Base-by-base conservation (phyloP, 2,888 invertebrate species). In the Calliscelio sp. region DNA sequence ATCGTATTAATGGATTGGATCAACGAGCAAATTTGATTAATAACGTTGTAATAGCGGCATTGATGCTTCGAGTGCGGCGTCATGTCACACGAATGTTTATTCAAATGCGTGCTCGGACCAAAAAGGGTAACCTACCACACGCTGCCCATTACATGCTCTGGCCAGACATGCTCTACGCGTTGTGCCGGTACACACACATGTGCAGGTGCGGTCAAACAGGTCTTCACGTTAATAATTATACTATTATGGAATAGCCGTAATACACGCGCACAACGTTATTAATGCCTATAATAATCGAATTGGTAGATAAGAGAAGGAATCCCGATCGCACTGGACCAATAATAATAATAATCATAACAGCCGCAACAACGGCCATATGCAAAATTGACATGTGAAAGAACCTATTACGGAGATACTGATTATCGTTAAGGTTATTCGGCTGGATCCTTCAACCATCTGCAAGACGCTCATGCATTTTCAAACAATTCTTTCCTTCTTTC, bases 81-180 rank as follows among this genome's bases (percentile, higher is more conserved):
- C 73, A 78, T 73, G 73, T 83, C 74, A 55, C 68, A 49, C 35
- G 71, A 65, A 73, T 83, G 73, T 83, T 78, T 78, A 83, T 73
- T 74, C 68, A 83, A 74, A 63, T 75, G 79, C 20, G 41, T 49
- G 59, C 66, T 38, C 74, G 61, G 32, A 53, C 65, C 63, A 74
- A 77, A 77, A 75, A 75, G 75, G 83, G 70, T 55, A 63, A 71
- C 24, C 66, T 44, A 46, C 66, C 73, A 55, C 51, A 46, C 61
- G 77, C 65, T 71, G 77, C 35, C 70, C 46, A 70, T 77, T 81
- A 71, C 55, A 70, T 57, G 71, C 71, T 65, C 18, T 14, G 32
- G 49, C 35, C 7, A 49, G 55, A 51, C 6, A 18, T 16, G 41
- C n/a, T 2, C 28, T 18, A 53, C 38, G 22, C 24, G 24, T 70